Base-by-base conservation (phyloP, 2,888 invertebrate genomes). In the Apoderus coryli region DNA sequence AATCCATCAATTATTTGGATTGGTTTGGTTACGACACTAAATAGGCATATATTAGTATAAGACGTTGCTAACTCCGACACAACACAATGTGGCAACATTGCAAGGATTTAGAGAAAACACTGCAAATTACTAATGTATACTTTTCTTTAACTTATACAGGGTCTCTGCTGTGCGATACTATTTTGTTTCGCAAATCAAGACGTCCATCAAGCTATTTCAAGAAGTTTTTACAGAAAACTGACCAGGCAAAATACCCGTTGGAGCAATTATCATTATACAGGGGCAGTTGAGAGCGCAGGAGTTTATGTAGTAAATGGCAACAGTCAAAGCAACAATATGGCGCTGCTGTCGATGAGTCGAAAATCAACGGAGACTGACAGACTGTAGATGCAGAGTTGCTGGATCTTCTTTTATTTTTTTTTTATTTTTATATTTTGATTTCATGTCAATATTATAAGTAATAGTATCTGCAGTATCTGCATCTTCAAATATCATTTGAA, bases 171-270 rank as follows among this genome's bases (percentile, higher is more conserved):
- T 3, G 67, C 78, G 1, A 63, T 75, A 27, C 59, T 80, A 4
- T 77, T 76, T 49, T 77, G 77, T 49, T 80, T 79, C 59, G 76
- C 75, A 41, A 79, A 80, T 54, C 72, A 76, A 38, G 79, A 80
- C 52, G 79, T 80, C 7, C 59, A 64, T 31, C 59, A 61, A 27
- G 68, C 68, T 3, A 48, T 65, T 11, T 60, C 60, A 32, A 16
- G 38, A 14, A 36, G 36, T 24, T 34, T 32, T 14, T 33, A 36
- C 12, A 25, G 36, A 25, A 29, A 30, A 9, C 10, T 36, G 25
- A 16, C 23, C 15, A 27, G 34, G 24, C 29, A 36, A n/a, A 35
- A 35, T 26, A 45, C 45, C 16, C 38, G 50, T 27, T 55, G 48
- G 49, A 49, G 48, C 32, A 49, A 51, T 31, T 53, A 50, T 33